Percentiles rank a stretch among this genome's conserved stretches.
Conservation (phyloP, 2,113 vertebrate genomes). For the Actenoides hombroni region DNA sequence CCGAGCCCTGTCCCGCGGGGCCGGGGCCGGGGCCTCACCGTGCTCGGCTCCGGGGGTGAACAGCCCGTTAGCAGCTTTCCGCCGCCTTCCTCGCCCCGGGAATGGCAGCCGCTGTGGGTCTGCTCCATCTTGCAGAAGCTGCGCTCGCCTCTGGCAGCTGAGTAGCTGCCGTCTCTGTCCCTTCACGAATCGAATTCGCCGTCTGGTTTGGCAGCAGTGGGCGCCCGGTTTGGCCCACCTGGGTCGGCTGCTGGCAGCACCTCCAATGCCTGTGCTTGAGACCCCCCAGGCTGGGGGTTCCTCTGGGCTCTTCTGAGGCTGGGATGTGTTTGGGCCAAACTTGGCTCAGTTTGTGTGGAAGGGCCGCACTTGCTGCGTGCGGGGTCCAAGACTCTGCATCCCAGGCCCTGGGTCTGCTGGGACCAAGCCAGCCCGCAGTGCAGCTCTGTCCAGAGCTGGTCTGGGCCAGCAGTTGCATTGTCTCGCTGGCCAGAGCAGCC, state of each 20-base stretch:
- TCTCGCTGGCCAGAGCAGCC: neutral
- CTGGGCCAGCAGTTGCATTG: neutral
- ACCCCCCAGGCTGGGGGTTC: rapidly evolving
- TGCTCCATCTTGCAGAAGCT: neutral
- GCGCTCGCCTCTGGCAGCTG: neutral
- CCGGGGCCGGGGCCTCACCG: too few relatives aligned
- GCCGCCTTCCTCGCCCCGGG: rapidly evolving
- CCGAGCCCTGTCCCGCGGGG: too few relatives aligned
- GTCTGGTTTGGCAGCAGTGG: rapidly evolving
- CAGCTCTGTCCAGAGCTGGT: neutral
- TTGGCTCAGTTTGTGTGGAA: rapidly evolving
- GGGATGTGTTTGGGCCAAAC: rapidly evolving
- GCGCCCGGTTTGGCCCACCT: too few relatives aligned
- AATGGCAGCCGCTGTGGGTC: rapidly evolving
- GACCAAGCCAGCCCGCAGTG: neutral
- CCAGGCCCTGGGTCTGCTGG: rapidly evolving
- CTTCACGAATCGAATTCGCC: rapidly evolving
- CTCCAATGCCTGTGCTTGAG: rapidly evolving
- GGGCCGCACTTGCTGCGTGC: rapidly evolving
- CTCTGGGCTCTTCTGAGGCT: neutral
- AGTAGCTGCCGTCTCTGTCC: rapidly evolving
- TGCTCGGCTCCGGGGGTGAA: too few relatives aligned
- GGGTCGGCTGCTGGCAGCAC: neutral
- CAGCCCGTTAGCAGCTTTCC: rapidly evolving
- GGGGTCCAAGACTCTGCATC: rapidly evolving